A percentile compares a stretch with the other conserved stretches of the same genome.
Conservation (phyloP, 1,140 invertebrate genomes). For the Formica exsecta region DNA sequence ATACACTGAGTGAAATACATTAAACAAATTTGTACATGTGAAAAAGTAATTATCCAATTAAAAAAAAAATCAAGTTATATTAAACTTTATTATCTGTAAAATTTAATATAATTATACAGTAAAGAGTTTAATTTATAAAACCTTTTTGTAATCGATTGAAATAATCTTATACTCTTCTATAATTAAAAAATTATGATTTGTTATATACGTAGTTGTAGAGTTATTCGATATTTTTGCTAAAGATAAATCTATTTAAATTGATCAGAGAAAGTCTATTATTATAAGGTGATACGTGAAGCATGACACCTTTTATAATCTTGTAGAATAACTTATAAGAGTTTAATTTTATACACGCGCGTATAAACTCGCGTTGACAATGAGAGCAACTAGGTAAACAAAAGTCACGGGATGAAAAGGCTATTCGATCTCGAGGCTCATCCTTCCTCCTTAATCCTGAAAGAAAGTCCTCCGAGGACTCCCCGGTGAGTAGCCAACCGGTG, state of each 20-base stretch:
- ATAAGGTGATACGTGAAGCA: not conserved
- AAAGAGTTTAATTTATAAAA: too few relatives aligned
- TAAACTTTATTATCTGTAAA: too few relatives aligned
- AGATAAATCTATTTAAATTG: not conserved
- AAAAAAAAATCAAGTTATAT: too few relatives aligned
- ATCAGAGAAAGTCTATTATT: not conserved
- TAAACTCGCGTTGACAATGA: not conserved
- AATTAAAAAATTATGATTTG: not conserved
- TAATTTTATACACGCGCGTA: slow-evolving; percentile 2
- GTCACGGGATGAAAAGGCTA: slow-evolving; percentile 34
- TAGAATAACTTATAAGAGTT: not conserved
- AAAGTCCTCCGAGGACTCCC: slow-evolving; percentile 48
- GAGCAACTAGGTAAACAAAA: slow-evolving; percentile 33
- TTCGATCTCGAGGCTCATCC: slow-evolving; percentile 28
- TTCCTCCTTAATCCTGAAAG: slow-evolving; percentile 51
- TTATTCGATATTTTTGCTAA: not conserved
- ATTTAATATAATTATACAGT: too few relatives aligned
- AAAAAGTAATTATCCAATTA: too few relatives aligned
- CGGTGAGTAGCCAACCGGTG: slow-evolving; percentile 18
- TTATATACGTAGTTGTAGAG: not conserved
- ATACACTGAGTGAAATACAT: too few relatives aligned
- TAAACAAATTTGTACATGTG: too few relatives aligned
- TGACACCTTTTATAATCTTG: not conserved
- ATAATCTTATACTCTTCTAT: not conserved
- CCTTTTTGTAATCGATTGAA: not conserved